Conservation (phyloP, 2,113 vertebrate genomes). For the Vidua macroura region DNA sequence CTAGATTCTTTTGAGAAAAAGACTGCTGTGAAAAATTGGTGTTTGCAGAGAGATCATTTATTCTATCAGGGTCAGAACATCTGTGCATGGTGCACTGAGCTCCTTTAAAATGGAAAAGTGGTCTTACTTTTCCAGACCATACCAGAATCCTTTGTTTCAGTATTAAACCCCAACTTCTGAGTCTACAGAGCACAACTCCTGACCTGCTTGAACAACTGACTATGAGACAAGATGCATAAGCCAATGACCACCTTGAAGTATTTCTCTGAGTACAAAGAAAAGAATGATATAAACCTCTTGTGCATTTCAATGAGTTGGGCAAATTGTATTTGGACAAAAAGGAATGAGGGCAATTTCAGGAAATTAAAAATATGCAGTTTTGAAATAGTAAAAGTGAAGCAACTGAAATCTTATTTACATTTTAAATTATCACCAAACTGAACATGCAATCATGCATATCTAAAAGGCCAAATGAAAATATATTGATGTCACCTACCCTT, state of each 20-base stretch:
- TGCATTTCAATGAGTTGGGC: neutral
- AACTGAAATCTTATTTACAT: neutral
- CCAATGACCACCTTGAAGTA: neutral
- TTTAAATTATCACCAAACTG: neutral
- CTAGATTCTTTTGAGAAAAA: neutral
- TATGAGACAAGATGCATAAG: neutral
- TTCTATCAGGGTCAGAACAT: neutral
- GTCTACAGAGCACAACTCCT: rapidly evolving
- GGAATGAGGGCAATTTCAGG: neutral
- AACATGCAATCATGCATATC: neutral
- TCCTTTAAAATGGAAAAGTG: neutral
- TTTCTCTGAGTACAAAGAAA: neutral
- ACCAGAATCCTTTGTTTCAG: neutral
- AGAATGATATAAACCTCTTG: neutral
- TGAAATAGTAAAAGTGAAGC: neutral
- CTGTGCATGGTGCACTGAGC: neutral
- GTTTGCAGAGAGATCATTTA: neutral
- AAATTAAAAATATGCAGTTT: neutral
- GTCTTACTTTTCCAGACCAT: neutral
- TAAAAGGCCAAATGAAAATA: neutral
- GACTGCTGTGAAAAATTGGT: neutral
- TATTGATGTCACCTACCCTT: neutral
- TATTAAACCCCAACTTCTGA: neutral
- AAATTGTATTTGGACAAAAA: neutral
- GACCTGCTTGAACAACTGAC: neutral